Evolutionary conservation across 2,113 vertebrate species (phyloP), one percentile per base, ranked within the genome.

Genomic region (Gobius niger): DNA sequence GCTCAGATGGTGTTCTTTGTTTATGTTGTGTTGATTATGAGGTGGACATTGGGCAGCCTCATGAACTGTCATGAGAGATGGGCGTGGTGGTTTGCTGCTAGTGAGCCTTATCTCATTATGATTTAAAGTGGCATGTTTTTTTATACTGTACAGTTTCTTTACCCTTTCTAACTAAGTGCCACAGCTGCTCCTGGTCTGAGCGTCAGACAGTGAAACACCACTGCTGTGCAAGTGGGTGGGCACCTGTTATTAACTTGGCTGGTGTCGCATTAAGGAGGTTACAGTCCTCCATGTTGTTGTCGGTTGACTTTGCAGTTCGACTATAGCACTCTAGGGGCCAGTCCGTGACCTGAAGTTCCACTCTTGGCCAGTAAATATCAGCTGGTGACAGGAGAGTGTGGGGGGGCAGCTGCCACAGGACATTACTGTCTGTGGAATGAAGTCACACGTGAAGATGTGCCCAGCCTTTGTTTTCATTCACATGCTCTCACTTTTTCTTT

Each of bases 401-500:
- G 57, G 72, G 72, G 72, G 57, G 68, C 54, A 69, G 62, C 81
- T 90, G 82, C 82, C 80, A 87, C 76, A 65, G 52, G 1, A 73
- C 73, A 81, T 89, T 73, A 82, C 44, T 46, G 63, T 88, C 81
- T 69, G 60, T 54, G 44, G 57, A 80, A 79, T 82, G 68, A 89
- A 88, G 78, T 87, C 72, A 84, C 73, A 79, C 74, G 71, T 87
- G 74, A 88, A 88, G 72, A 82, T 73, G 67, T 12, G n/a, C 63
- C 59, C 7, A 40, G 62, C 63, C 72, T 78, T 82, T 84, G 69
- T 82, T 89, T 83, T 79, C 68, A 52, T 24, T 47, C 68, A 88
- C 82, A 72, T 49, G 70, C 42, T 53, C 47, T 47, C 1, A 61
- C 65, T 82, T 70, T 84, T 12, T 63, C 44, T 16, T 66, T 52